Percentiles rank a stretch among this genome's conserved stretches.
These are phyloP conservation scores for Tiliacea citrago DNA, from an alignment of 2,888 invertebrate genomes.

Conservation along the genomic window DNA sequence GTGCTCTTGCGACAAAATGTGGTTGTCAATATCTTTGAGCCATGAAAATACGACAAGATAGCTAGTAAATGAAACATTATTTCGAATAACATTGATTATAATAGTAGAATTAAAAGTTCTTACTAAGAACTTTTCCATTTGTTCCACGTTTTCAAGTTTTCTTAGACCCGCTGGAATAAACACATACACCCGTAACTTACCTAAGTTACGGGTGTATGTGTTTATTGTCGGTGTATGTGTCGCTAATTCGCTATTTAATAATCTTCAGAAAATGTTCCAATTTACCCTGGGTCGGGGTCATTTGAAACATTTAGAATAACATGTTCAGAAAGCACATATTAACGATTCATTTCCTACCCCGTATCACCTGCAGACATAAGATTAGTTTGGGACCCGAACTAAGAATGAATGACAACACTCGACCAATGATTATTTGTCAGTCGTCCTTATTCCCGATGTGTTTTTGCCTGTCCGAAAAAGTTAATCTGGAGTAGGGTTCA, in stretches of 20 bases:
- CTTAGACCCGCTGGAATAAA: not conserved
- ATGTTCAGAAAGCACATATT: not conserved
- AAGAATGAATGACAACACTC: too few relatives aligned
- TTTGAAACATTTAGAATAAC: not conserved
- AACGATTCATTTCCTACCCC: not conserved
- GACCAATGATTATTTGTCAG: too few relatives aligned
- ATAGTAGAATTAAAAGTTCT: not conserved
- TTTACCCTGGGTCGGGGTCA: too few relatives aligned
- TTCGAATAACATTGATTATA: not conserved
- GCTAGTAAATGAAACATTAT: not conserved
- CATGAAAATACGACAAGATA: not conserved
- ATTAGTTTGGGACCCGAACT: too few relatives aligned
- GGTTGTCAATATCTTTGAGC: constrained; percentile 20
- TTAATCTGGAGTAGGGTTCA: too few relatives aligned
- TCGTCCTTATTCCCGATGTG: too few relatives aligned
- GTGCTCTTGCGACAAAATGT: constrained; percentile 11
- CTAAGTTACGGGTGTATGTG: too few relatives aligned
- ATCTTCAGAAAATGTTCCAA: not conserved
- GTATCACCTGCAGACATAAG: too few relatives aligned
- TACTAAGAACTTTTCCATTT: not conserved
- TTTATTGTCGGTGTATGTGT: too few relatives aligned
- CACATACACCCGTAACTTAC: not conserved
- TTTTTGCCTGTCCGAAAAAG: too few relatives aligned
- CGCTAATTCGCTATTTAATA: too few relatives aligned
- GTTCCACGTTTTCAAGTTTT: not conserved